Conservation (phyloP, 2,888 invertebrate species). For the Leucophora obtusa region DNA sequence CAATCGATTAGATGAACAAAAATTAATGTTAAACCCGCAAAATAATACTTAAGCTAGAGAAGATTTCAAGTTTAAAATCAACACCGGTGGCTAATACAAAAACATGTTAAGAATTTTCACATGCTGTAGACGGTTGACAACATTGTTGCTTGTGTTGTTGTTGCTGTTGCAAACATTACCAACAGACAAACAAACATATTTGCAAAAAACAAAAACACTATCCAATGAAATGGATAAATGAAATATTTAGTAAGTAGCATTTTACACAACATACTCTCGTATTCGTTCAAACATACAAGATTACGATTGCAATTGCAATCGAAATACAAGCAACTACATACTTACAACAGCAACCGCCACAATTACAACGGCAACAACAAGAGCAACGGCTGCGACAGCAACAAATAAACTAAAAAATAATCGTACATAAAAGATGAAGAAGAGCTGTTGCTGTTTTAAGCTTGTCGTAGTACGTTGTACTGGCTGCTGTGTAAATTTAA, state of each 20-base stretch:
- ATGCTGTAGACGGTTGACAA: slow-evolving; percentile 69
- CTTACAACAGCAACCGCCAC: slow-evolving; percentile 43
- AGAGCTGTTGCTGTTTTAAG: slow-evolving; percentile 24
- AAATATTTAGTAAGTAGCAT: slow-evolving; percentile 51
- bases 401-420: slow-evolving; percentile 44
- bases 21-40: slow-evolving; percentile 58
- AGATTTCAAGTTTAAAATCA: slow-evolving; percentile 64
- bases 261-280: slow-evolving; percentile 26
- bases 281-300: slow-evolving; percentile 23
- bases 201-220: slow-evolving; percentile 8
- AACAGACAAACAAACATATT: slow-evolving; percentile 35
- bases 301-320: slow-evolving; percentile 47
- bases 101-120: slow-evolving; percentile 75
- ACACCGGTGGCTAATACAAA: slow-evolving; percentile 68
- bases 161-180: slow-evolving; percentile 27
- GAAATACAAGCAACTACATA: slow-evolving; percentile 47
- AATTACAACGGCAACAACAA: slow-evolving; percentile 40
- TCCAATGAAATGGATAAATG: slow-evolving; percentile 51
- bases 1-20: slow-evolving; percentile 61
- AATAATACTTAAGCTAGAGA: slow-evolving; percentile 28
- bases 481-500: slow-evolving; percentile 53
- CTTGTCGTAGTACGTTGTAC: slow-evolving; percentile 41
- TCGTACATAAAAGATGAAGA: slow-evolving; percentile 37
- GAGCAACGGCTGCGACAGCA: slow-evolving; percentile 30
- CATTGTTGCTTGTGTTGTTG: slow-evolving; percentile 52